phyloP scores from a whole-genome alignment of 1,140 invertebrate genomes.

The Halesus radiatus region DNA sequence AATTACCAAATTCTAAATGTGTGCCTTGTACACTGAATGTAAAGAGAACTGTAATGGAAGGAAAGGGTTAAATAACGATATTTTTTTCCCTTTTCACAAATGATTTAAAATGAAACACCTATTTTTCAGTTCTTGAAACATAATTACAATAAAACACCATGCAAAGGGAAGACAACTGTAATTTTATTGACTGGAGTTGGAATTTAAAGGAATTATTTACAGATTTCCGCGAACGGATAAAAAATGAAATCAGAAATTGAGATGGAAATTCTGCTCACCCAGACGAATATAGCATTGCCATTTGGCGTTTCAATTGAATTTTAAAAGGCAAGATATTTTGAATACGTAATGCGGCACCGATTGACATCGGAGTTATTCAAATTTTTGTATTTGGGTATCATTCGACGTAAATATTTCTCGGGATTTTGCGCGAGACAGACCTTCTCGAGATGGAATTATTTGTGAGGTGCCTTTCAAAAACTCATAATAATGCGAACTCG shows the following conservation, averaged over 20 bases:
- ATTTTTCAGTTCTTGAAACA: neutral
- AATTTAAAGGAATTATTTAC: slow-evolving; percentile 7
- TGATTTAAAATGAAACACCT: neutral
- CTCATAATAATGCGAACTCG: neutral
- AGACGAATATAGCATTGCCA: slow-evolving; percentile 8
- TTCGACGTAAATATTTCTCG: slow-evolving; percentile 17
- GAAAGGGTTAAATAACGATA: no score
- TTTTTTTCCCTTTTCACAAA: no score
- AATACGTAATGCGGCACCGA: slow-evolving; percentile 25
- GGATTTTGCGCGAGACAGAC: neutral
- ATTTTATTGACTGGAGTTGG: neutral
- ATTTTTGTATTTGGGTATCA: slow-evolving; percentile 32
- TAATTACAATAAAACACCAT: neutral
- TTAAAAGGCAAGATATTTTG: slow-evolving; percentile 32
- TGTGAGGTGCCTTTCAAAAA: neutral
- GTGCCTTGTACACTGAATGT: no score
- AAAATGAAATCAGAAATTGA: slow-evolving; percentile 19
- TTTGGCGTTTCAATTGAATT: slow-evolving; percentile 28
- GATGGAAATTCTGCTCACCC: slow-evolving; percentile 17
- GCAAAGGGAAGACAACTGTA: neutral
- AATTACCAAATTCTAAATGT: no score
- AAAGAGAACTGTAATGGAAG: no score
- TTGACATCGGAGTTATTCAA: slow-evolving; percentile 31
- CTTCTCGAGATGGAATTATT: neutral
- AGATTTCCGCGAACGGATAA: slow-evolving; percentile 10